These are phyloP conservation scores for Rhyacophila brunnea DNA, from an alignment of 1,140 invertebrate species.

Conservation along the genomic window DNA sequence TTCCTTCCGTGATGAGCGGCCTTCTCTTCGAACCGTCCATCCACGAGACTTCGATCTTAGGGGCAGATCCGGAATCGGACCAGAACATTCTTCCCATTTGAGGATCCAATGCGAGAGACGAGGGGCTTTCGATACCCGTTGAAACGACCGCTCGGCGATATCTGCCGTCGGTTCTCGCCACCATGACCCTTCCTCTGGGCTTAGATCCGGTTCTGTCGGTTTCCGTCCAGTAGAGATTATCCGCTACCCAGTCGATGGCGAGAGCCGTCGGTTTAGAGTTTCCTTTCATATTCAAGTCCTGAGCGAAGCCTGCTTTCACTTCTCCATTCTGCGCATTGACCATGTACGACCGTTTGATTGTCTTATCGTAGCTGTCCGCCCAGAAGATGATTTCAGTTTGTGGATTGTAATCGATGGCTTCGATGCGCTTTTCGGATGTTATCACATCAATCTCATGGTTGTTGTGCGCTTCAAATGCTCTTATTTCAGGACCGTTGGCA, in stretches of 20 bases:
- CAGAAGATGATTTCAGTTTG: constrained; percentile 84
- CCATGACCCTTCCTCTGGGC: constrained; percentile 76
- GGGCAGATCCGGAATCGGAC: constrained; percentile 80
- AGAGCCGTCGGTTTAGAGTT: constrained; percentile 80
- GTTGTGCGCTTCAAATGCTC: constrained; percentile 67
- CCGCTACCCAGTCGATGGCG: constrained; percentile 88
- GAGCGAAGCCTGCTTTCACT: constrained; percentile 80
- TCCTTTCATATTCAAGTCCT: constrained; percentile 82
- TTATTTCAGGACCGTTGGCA: constrained; percentile 84
- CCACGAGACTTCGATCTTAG: constrained; percentile 89
- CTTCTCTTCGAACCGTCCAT: constrained; percentile 91
- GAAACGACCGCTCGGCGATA: constrained; percentile 78
- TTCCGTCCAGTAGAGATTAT: constrained; percentile 94
- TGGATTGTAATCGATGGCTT: constrained; percentile 85
- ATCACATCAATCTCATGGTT: constrained; percentile 75
- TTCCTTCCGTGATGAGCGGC: constrained; percentile 73
- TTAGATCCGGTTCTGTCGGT: constrained; percentile 72
- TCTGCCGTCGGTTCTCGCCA: constrained; percentile 84
- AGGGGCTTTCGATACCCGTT: constrained; percentile 74
- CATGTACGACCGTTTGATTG: constrained; percentile 89
- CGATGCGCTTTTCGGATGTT: constrained; percentile 78
- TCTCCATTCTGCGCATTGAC: constrained; percentile 72
- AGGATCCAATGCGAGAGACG: constrained; percentile 85
- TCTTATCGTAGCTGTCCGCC: constrained; percentile 87
- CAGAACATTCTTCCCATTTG: constrained; percentile 84